phyloP scores from a whole-genome alignment of 1,140 invertebrate genomes.

The Sitophilus oryzae region DNA sequence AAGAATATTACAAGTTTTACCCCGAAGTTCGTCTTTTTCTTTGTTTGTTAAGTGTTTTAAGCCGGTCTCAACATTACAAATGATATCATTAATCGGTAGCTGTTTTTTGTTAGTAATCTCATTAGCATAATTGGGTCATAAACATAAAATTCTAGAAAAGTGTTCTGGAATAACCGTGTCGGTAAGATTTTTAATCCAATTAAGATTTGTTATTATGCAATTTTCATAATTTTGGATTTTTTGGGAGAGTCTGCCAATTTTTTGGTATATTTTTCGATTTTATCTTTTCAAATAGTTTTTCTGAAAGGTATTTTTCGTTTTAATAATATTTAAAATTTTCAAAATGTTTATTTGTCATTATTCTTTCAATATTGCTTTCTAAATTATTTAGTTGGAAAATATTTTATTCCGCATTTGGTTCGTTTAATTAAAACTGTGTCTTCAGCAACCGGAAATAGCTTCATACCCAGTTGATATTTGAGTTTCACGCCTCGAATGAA shows the following conservation, averaged over 20 bases:
- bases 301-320: no score
- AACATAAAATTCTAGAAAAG: not conserved
- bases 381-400: no score
- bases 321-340: no score
- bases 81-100: not conserved
- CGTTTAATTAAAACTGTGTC: no score
- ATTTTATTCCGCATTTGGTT: no score
- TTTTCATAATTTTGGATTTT: not conserved
- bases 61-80: not conserved
- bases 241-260: not conserved
- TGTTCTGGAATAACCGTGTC: no score
- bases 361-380: no score
- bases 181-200: no score
- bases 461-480: no score
- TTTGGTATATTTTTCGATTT: not conserved
- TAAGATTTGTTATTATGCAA: not conserved
- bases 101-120: not conserved
- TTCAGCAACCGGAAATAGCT: no score
- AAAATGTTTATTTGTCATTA: no score
- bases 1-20: conserved; percentile 1
- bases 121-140: not conserved
- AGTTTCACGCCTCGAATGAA: no score
- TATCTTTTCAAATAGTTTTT: not conserved
- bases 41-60: not conserved
- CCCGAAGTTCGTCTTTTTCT: not conserved